These are phyloP conservation scores for Cariama cristata DNA, from an alignment of 2,113 vertebrate species.

Conservation along the genomic window DNA sequence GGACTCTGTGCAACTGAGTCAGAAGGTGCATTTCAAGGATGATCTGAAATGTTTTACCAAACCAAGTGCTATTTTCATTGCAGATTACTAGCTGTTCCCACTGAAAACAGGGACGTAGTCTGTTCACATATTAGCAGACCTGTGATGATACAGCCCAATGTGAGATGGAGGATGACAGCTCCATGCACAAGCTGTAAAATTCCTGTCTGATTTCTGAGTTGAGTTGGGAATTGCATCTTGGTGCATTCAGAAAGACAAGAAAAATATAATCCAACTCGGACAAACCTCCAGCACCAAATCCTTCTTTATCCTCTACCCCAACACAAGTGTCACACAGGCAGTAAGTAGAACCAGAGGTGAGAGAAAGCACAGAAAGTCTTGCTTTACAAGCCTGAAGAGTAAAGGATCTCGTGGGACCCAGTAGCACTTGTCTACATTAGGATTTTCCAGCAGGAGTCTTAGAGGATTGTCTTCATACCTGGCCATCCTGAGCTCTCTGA, in stretches of 20 bases:
- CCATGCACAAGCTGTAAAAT: not conserved
- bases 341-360: not conserved
- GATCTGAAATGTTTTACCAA: not conserved
- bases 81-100: not conserved
- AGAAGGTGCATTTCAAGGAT: not conserved
- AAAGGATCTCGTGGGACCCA: not conserved
- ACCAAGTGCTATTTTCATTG: accelerated
- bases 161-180: not conserved
- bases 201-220: not conserved
- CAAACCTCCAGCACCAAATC: not conserved
- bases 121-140: accelerated
- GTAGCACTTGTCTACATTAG: not conserved
- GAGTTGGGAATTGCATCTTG: not conserved
- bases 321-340: not conserved
- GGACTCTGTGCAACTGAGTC: not conserved
- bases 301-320: not conserved
- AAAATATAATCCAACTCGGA: not conserved
- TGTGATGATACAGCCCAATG: accelerated
- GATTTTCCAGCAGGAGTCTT: not conserved
- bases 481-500: not conserved
- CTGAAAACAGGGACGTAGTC: not conserved
- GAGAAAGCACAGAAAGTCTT: not conserved
- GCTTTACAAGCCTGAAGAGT: not conserved
- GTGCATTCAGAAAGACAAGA: not conserved
- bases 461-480: not conserved